Conservation (phyloP, 2,888 invertebrate genomes). For the Eristalinus aeneus region DNA sequence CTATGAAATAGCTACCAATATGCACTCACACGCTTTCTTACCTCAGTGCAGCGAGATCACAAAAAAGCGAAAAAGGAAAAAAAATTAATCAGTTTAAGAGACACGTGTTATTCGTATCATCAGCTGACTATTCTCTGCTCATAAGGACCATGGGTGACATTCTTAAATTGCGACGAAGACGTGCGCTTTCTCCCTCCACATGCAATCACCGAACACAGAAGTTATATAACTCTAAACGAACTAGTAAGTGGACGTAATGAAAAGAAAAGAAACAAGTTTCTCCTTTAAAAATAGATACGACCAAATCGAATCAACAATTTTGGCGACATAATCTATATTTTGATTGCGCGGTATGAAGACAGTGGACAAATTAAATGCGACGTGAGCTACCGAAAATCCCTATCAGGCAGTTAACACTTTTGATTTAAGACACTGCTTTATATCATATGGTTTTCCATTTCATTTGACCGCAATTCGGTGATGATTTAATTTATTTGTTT, state of each 20-base stretch:
- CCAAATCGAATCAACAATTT: conserved; percentile 17
- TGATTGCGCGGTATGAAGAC: conserved; percentile 34
- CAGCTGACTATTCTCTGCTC: not conserved
- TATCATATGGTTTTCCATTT: not conserved
- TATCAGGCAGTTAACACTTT: conserved; percentile 16
- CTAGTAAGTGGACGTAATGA: not conserved
- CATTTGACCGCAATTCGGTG: not conserved
- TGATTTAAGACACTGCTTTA: not conserved
- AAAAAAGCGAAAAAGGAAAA: not conserved
- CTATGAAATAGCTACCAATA: not conserved
- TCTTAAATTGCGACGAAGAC: not conserved
- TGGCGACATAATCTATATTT: conserved; percentile 37
- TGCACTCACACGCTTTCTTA: not conserved
- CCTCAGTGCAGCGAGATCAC: not conserved
- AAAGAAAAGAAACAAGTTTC: conserved; percentile 7
- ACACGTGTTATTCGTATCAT: not conserved
- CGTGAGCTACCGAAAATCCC: not conserved
- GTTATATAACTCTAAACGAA: conserved; percentile 63
- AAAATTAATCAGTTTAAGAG: not conserved
- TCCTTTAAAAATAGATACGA: conserved; percentile 43
- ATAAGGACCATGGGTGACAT: not conserved
- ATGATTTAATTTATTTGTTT: not conserved
- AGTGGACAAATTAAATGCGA: conserved; percentile 6
- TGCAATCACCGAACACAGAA: conserved; percentile 26
- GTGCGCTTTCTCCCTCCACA: not conserved